Evolutionary conservation across 2,888 invertebrate species (phyloP), one percentile per base, ranked within the genome.

Genomic region (Nephrocerus scutellatus): DNA sequence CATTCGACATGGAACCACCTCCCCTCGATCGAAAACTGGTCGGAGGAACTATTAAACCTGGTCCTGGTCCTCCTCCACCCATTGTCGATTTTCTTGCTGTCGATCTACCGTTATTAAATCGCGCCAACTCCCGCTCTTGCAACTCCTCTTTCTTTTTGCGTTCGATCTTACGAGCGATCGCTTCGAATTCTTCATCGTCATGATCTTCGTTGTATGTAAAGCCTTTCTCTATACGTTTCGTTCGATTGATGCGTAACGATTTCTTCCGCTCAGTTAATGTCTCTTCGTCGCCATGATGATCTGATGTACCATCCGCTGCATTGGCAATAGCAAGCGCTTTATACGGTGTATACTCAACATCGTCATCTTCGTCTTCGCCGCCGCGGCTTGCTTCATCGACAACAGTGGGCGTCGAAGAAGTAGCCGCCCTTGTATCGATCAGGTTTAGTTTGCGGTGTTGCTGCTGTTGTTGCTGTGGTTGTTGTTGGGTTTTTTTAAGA

Each of bases 141-240:
- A 37, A 15, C 21, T 48, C 43, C 30, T 40, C 39, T 18, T 36
- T 24, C 18, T 44, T 42, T 14, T 44, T 44, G 7, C 41, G 35
- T 15, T 48, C 46, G 19, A 47, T 42, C 30, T 47, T 47, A 28
- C 37, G 39, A 12, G 47, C 39, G 19, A 43, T 16, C n/a, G 43
- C 46, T 16, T 52, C 49, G 26, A 46, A 43, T 19, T 50, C 51
- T n/a, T 53, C 50, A 20, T 48, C 50, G 12, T 55, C 55, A 18
- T 53, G 51, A 20, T 53, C 56, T 41, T 53, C 54, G 30, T 55
- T 54, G 21, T 56, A 55, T n/a, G 50, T 51, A 29, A 52, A 54
- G 5, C 49, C 55, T 30, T 53, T 48, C 37, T 56, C 55, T 12
- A 51, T 45, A 13, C 55, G 50, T 18, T 52, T 52, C 16, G 51